Base-by-base conservation (phyloP, 2,888 invertebrate species). In the Sarcophaga subvicina region DNA sequence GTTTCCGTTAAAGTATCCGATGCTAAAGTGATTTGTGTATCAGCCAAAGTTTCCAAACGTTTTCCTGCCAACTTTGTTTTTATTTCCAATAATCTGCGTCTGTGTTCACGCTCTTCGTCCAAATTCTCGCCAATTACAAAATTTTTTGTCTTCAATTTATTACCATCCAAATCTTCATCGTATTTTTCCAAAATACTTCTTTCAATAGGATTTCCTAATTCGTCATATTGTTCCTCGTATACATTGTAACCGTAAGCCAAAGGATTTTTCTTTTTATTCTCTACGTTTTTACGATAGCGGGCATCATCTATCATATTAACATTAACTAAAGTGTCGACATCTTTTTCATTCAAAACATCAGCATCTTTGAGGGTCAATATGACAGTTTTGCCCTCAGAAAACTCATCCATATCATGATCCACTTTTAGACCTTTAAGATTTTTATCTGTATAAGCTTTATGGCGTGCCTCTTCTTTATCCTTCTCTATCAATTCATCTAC, bases 291-390 rank as follows among this genome's bases (percentile, higher is more conserved):
- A 90, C 96, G 96, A 91, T 97, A 97, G 72, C 96, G 95, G 92
- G 98, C 98, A 90, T 97, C 96, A 91, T 98, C 98, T 2, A 97
- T 92, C 93, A 98, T 95, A 93, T 98, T 98, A 4, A 98, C 97
- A 93, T 98, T 99, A 83, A 99, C 96, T 75, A 99, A 95, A 25
- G 98, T 96, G 92, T 99, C 99, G 83, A 96, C 97, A 47, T 96
- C 96, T 20, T 97, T 97, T 12, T 97, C 97, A 85, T 98, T 98
- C 82, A 99, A 94, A 64, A 99, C 96, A 69, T 96, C 97, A 93
- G 97, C 96, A 94, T 99, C 99, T 91, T 99, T 97, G 76, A 99
- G 94, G 1, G 99, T 99, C 88, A 99, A 94, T 90, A 99, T 96
- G 25, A 98, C 95, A 66, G 96, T 96, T 90, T 95, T 95, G 72